These are phyloP conservation scores for Aromia moschata DNA, from an alignment of 2,888 invertebrate species.

Conservation along the genomic window DNA sequence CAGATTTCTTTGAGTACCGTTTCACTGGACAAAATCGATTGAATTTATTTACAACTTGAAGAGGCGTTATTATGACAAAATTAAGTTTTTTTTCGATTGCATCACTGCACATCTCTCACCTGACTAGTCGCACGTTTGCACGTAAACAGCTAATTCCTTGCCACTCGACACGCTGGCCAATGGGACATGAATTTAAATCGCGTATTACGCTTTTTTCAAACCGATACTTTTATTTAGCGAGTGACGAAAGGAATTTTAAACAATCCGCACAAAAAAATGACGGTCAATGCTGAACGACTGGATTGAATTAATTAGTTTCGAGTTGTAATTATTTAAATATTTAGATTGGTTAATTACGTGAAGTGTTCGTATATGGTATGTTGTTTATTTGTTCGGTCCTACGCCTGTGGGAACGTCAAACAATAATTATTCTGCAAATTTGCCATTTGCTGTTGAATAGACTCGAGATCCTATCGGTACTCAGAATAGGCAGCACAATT, in stretches of 20 bases:
- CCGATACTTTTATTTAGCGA: neutral
- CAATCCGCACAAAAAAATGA: neutral
- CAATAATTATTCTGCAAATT: neutral
- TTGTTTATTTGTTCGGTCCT: neutral
- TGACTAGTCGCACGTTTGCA: neutral
- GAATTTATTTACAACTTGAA: too few species aligned
- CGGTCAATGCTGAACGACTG: neutral
- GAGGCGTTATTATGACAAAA: too few species aligned
- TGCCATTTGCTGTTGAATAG: neutral
- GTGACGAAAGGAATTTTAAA: neutral
- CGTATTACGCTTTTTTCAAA: neutral
- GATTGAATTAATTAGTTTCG: neutral
- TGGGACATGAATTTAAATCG: conserved; percentile 3
- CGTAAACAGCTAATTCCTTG: neutral
- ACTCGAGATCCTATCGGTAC: neutral
- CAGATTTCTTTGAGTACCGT: too few species aligned
- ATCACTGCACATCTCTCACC: neutral
- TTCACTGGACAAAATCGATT: too few species aligned
- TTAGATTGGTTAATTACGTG: neutral
- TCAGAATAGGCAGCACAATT: neutral
- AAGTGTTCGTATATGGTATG: neutral
- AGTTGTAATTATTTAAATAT: neutral
- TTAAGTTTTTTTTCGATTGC: too few species aligned
- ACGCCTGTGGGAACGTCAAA: neutral
- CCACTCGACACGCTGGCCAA: neutral